Percentiles rank a stretch among this genome's conserved stretches.
Evolutionary conservation across 1,140 invertebrate species (phyloP).

Genomic region (Anthonomus grandis): DNA sequence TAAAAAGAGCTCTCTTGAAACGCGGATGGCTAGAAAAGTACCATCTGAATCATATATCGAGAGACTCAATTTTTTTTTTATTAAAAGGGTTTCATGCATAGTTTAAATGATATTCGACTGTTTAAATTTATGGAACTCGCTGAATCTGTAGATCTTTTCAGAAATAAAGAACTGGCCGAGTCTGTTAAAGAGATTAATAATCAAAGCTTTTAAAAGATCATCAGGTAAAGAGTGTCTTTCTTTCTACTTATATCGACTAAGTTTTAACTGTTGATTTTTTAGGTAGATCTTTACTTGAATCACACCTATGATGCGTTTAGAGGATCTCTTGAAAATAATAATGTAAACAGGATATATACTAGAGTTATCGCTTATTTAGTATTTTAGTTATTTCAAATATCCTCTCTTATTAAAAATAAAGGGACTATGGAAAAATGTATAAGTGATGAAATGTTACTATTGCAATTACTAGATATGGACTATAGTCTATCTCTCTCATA

Average conservation of each 20-base stretch:
- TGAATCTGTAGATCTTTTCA: slow-evolving; percentile 32
- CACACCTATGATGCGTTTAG: slow-evolving; percentile 46
- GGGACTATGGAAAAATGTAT: too few relatives aligned
- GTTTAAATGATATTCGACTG: slow-evolving; percentile 21
- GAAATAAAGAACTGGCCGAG: slow-evolving; percentile 32
- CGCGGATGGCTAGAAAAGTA: slow-evolving; percentile 63
- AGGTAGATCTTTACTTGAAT: slow-evolving; percentile 57
- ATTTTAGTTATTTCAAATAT: too few relatives aligned
- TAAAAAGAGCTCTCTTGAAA: slow-evolving; percentile 53
- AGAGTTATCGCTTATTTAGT: too few relatives aligned
- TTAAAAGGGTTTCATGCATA: too few relatives aligned
- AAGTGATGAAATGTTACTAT: too few relatives aligned
- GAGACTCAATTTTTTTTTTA: too few relatives aligned
- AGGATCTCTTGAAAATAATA: slow-evolving; percentile 40
- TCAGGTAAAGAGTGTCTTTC: slow-evolving; percentile 35
- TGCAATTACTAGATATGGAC: too few relatives aligned
- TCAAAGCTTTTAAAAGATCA: slow-evolving; percentile 59
- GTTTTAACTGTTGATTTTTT: neutral
- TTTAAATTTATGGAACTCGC: slow-evolving; percentile 16
- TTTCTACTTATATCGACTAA: neutral
- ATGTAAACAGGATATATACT: too few relatives aligned
- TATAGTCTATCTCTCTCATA: too few relatives aligned
- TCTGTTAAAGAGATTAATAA: slow-evolving; percentile 40
- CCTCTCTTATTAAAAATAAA: too few relatives aligned
- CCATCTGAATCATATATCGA: slow-evolving; percentile 14